Conservation (phyloP, 1,140 invertebrate genomes). For the Bombyx mori region DNA sequence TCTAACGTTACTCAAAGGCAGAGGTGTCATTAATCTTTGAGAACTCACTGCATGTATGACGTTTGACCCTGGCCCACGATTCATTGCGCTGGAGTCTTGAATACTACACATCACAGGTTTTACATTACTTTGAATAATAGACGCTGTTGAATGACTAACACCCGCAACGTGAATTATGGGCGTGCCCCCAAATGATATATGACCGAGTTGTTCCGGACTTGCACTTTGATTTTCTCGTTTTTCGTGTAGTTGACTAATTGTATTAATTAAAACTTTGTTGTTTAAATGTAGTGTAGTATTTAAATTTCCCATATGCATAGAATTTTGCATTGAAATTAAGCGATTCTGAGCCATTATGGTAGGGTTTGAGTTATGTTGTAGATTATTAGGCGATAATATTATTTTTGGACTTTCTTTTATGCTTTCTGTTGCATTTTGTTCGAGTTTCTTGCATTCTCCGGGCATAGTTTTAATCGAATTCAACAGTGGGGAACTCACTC, state of each 20-base stretch:
- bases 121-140: slow-evolving; percentile 45
- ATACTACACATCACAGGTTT: slow-evolving; percentile 43
- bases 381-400: slow-evolving; percentile 54
- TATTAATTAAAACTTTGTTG: slow-evolving; percentile 54
- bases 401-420: slow-evolving; percentile 54
- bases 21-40: slow-evolving; percentile 40
- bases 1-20: slow-evolving; percentile 44
- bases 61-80: slow-evolving; percentile 45
- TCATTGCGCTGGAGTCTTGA: slow-evolving; percentile 37
- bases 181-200: slow-evolving; percentile 31
- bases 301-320: slow-evolving; percentile 41
- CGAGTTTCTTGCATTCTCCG: slow-evolving; percentile 43
- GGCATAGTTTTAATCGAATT: slow-evolving; percentile 46
- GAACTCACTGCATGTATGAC: slow-evolving; percentile 54
- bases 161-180: slow-evolving; percentile 52
- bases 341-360: slow-evolving; percentile 63
- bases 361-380: slow-evolving; percentile 45
- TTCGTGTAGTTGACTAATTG: slow-evolving; percentile 36
- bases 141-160: slow-evolving; percentile 36
- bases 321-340: slow-evolving; percentile 57
- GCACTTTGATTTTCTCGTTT: slow-evolving; percentile 40
- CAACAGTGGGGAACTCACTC: slow-evolving; percentile 29
- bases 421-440: slow-evolving; percentile 34
- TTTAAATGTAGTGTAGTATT: slow-evolving; percentile 48
- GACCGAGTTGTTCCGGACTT: slow-evolving; percentile 40